Conservation (phyloP, 2,113 vertebrate species). For the Pollimyrus isidori region DNA sequence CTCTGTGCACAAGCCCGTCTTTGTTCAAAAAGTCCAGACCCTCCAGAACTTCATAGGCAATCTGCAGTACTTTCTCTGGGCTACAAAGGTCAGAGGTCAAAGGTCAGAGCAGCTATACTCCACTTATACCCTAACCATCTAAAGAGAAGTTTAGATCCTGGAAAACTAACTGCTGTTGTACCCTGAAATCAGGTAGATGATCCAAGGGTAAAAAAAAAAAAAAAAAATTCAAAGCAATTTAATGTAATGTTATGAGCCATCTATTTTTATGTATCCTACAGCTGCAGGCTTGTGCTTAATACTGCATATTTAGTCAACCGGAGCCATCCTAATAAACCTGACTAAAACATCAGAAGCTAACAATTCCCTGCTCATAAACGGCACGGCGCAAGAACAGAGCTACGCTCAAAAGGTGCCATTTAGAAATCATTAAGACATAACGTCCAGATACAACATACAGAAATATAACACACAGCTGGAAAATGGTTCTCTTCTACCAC, state of each 20-base stretch:
- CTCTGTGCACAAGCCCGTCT: slow-evolving; percentile 86
- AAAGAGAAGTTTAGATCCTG: neutral
- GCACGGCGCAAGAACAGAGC: no score
- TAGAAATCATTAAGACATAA: neutral
- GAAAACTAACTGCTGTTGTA: neutral
- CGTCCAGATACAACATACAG: neutral
- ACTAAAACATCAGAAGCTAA: neutral
- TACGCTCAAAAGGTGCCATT: neutral
- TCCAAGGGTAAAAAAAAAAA: neutral
- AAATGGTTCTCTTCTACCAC: neutral
- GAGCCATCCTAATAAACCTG: neutral
- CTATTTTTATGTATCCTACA: neutral
- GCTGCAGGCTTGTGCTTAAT: neutral
- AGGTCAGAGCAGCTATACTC: neutral
- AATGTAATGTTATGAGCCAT: neutral
- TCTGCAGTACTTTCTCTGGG: slow-evolving; percentile 60
- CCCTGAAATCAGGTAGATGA: neutral
- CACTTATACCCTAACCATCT: neutral
- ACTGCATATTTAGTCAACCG: neutral
- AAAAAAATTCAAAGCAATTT: neutral
- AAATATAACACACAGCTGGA: neutral
- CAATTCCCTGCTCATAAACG: neutral
- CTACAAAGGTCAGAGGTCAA: neutral
- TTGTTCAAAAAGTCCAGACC: slow-evolving; percentile 89
- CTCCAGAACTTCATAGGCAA: slow-evolving; percentile 84